These are phyloP conservation scores for Gryon sp. DNA, from an alignment of 1,140 invertebrate genomes.

Conservation along the genomic window DNA sequence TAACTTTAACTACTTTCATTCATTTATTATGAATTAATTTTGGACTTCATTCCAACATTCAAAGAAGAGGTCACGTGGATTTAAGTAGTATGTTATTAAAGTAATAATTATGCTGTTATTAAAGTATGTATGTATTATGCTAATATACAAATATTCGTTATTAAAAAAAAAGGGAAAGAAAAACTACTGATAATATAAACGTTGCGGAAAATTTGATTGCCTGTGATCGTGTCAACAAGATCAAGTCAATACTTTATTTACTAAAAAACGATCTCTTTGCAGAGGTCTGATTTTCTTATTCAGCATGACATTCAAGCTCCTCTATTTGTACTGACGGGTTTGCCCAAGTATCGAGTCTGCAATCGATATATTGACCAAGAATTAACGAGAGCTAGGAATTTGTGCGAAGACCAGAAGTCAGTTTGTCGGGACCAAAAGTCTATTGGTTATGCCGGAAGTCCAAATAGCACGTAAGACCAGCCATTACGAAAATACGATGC, in stretches of 20 bases:
- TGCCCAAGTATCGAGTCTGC: conserved; percentile 4
- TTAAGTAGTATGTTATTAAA: too few relatives aligned
- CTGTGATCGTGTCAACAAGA: too few relatives aligned
- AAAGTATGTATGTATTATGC: too few relatives aligned
- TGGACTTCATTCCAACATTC: too few relatives aligned
- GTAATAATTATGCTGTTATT: too few relatives aligned
- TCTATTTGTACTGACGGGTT: conserved; percentile 6
- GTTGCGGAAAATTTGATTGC: too few relatives aligned
- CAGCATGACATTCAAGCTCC: conserved; percentile 15
- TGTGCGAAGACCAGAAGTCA: conserved; percentile 42
- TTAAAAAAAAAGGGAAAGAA: too few relatives aligned
- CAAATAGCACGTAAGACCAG: conserved; percentile 43
- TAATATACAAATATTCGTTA: too few relatives aligned
- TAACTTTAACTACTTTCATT: too few relatives aligned
- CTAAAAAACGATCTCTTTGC: conserved; percentile 2
- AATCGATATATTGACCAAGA: conserved; percentile 54
- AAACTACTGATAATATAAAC: too few relatives aligned
- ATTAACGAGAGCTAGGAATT: conserved; percentile 45
- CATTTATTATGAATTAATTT: too few relatives aligned
- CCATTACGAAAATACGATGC: conserved; percentile 51
- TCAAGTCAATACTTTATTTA: neutral
- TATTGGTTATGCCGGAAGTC: conserved; percentile 34
- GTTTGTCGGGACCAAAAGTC: conserved; percentile 39
- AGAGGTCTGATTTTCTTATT: conserved; percentile 17
- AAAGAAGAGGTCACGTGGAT: too few relatives aligned